Conservation (phyloP, 1,140 invertebrate genomes). For the Campoletis sonorensis region DNA sequence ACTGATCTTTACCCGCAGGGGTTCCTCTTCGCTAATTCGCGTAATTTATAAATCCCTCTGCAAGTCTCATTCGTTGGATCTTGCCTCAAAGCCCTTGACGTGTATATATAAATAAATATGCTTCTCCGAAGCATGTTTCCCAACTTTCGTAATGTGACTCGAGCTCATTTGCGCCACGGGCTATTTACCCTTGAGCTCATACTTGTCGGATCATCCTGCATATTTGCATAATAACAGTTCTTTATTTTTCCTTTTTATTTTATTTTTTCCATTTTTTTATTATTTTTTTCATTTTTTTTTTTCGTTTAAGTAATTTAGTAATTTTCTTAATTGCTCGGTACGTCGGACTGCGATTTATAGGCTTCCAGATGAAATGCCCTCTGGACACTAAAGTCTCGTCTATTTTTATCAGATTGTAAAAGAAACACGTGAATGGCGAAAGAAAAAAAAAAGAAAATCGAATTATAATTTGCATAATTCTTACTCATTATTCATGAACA, state of each 20-base stretch:
- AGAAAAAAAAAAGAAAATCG: too few species aligned
- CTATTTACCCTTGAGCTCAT: not conserved
- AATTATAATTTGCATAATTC: too few species aligned
- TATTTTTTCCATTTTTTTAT: too few species aligned
- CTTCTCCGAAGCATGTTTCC: slow-evolving; percentile 4
- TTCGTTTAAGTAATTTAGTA: slow-evolving; percentile 17
- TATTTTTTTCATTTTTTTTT: slow-evolving; percentile 21
- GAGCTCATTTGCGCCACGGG: slow-evolving; percentile 7
- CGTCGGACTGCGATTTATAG: not conserved
- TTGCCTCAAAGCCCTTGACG: slow-evolving; percentile 14
- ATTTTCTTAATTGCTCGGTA: slow-evolving; percentile 20
- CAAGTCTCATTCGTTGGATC: not conserved
- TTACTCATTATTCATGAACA: too few species aligned
- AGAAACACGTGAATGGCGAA: too few species aligned
- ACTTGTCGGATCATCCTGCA: slow-evolving; percentile 21
- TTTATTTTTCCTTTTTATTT: slow-evolving; percentile 29
- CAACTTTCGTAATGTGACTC: not conserved
- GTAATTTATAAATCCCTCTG: slow-evolving; percentile 37
- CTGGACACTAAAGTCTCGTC: not conserved
- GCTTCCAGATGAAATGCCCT: not conserved
- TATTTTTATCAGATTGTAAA: not conserved
- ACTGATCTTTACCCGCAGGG: slow-evolving; percentile 3
- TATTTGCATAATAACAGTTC: slow-evolving; percentile 32
- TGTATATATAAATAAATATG: slow-evolving; percentile 27
- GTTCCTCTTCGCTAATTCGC: slow-evolving; percentile 38